Evolutionary conservation across 2,797 vertebrate species (phyloP).

Genomic region (Notolepis coatsorum): DNA sequence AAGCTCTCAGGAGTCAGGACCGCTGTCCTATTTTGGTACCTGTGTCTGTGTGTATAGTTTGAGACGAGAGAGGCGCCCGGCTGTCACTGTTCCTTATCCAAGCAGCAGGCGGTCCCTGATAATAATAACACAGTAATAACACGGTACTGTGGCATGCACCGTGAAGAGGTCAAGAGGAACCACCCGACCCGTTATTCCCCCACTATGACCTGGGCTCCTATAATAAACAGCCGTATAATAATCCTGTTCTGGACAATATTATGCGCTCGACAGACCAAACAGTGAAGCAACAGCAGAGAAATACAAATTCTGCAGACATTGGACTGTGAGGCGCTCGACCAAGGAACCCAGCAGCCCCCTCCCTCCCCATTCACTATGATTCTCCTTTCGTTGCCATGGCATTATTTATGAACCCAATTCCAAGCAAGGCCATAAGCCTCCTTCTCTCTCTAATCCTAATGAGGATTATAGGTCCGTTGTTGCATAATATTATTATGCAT

Average conservation of each 20-base stretch:
- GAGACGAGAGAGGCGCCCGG: conserved; percentile 60
- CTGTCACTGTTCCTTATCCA: conserved; percentile 32
- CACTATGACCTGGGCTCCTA: too few relatives aligned
- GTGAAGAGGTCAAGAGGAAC: conserved; percentile 47
- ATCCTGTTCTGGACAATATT: too few relatives aligned
- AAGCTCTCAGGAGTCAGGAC: conserved; percentile 62
- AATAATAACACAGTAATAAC: too few relatives aligned
- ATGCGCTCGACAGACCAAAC: conserved; percentile 18
- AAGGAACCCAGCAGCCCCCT: too few relatives aligned
- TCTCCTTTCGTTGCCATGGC: conserved; percentile 71
- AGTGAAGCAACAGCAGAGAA: background rate
- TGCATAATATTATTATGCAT: conserved; percentile 37
- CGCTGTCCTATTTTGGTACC: conserved; percentile 86
- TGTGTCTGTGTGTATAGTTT: conserved; percentile 65
- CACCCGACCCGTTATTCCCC: conserved; percentile 40
- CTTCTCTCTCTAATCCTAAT: conserved; percentile 77
- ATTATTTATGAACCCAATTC: conserved; percentile 52
- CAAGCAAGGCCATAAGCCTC: conserved; percentile 45
- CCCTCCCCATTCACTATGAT: conserved; percentile 40
- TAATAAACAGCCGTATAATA: too few relatives aligned
- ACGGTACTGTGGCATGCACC: conserved; percentile 47
- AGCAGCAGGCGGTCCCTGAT: conserved; percentile 45
- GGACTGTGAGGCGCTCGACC: conserved; percentile 15
- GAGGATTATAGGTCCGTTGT: conserved; percentile 61
- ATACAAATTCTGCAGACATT: conserved; percentile 1